Base-by-base conservation (phyloP, 2,113 vertebrate species). In the Ceyx margarethae region DNA sequence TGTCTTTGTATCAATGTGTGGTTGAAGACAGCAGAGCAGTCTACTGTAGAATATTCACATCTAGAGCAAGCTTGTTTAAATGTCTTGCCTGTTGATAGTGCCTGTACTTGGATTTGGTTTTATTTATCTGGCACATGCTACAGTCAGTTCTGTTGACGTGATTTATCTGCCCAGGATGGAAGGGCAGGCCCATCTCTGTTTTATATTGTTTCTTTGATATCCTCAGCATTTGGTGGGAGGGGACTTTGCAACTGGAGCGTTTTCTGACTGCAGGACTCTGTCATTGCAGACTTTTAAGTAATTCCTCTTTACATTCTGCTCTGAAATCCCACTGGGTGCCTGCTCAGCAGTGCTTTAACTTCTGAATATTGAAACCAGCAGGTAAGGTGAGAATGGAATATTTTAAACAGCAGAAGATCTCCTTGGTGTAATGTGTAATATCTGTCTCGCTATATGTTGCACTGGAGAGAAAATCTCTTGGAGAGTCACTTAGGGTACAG, bases 301-400 rank as follows among this genome's bases (percentile, higher is more conserved):
- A 89, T 91, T 94, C 92, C 58, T 93, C 89, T 90, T 83, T 48
- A 62, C 81, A 58, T 92, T 91, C 94, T 71, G 68, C 72, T 84
- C 64, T 81, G 86, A 93, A 97, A 94, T 95, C 94, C 93, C 96
- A 81, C 50, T 26, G 92, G 95, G 71, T 76, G 75, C 57, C 66
- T 69, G 80, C 95, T 95, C 95, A 92, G 94, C 87, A 90, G 79
- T 75, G 87, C 80, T 94, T 83, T 85, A 83, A 73, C 74, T 95
- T 91, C 83, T 92, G 94, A 96, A 96, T 96, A 94, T 94, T 96
- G 91, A 97, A 96, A 90, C 79, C 94, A 90, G 94, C 89, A 94
- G 95, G 95, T 96, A 95, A 61, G 48, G 83, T 67, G 57, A 78
- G 86, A 94, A 75, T 31, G 46, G 93, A 96, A 90, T 94, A 94